A percentile compares a stretch with the other conserved stretches of the same genome.
Conservation (phyloP, 1,140 invertebrate species). For the Campodea augens region DNA sequence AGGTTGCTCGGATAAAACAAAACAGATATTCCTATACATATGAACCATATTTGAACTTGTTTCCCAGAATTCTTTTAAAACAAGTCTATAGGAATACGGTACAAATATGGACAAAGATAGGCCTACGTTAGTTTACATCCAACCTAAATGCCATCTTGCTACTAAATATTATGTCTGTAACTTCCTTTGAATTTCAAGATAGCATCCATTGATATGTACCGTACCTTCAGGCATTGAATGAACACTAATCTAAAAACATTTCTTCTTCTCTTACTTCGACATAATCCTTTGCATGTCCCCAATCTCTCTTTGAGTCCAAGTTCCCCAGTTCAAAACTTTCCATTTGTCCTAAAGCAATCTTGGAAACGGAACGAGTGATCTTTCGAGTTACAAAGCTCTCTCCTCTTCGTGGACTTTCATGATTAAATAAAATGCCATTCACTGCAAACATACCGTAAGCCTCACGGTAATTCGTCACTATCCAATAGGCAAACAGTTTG, state of each 20-base stretch:
- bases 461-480: slow-evolving; percentile 93
- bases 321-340: slow-evolving; percentile 84
- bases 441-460: slow-evolving; percentile 96
- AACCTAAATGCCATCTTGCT: too few species aligned
- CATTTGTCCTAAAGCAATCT: slow-evolving; percentile 75
- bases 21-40: too few species aligned
- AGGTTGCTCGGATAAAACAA: too few species aligned
- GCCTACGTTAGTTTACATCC: too few species aligned
- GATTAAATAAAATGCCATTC: slow-evolving; percentile 98
- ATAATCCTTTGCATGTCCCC: slow-evolving; percentile 99
- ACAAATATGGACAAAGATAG: too few species aligned
- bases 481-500: slow-evolving; percentile 98
- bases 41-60: too few species aligned
- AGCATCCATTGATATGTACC: neutral
- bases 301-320: slow-evolving; percentile 88
- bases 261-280: slow-evolving; percentile 49
- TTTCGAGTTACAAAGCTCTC: slow-evolving; percentile 99
- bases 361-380: slow-evolving; percentile 92
- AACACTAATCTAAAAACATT: slow-evolving; percentile 7
- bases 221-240: neutral
- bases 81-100: too few species aligned
- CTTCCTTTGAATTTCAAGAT: slow-evolving; percentile 3
- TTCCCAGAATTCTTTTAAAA: too few species aligned
- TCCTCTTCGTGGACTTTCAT: slow-evolving; percentile 92
- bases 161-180: too few species aligned